Conservation (phyloP, 2,888 invertebrate genomes). For the Dicyrtoma fusca region DNA sequence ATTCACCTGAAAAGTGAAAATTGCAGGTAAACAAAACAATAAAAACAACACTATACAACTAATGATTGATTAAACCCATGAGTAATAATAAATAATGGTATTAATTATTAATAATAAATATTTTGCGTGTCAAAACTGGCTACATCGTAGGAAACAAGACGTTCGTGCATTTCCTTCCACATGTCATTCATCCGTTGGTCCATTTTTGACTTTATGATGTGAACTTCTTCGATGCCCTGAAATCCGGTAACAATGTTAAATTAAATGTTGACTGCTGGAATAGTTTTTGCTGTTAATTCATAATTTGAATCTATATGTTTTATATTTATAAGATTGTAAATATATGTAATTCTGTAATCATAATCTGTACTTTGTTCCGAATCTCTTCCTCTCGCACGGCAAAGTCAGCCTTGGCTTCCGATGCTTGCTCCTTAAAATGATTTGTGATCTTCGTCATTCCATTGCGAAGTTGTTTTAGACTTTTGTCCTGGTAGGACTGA, state of each 20-base stretch:
- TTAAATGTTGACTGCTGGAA: too few relatives aligned
- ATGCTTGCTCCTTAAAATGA: slow-evolving; percentile 45
- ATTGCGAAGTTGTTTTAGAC: slow-evolving; percentile 45
- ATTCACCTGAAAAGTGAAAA: slow-evolving; percentile 40
- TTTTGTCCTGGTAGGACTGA: slow-evolving; percentile 48
- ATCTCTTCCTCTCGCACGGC: slow-evolving; percentile 52
- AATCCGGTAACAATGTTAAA: too few relatives aligned
- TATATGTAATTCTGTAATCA: too few relatives aligned
- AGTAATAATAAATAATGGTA: too few relatives aligned
- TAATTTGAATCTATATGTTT: too few relatives aligned
- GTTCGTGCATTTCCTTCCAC: slow-evolving; percentile 48
- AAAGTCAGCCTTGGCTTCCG: slow-evolving; percentile 48
- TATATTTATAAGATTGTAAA: too few relatives aligned
- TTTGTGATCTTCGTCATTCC: slow-evolving; percentile 43
- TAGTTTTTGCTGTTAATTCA: too few relatives aligned
- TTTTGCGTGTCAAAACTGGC: too few relatives aligned
- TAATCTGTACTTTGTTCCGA: slow-evolving; percentile 50
- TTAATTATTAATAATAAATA: too few relatives aligned
- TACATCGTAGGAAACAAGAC: slow-evolving; percentile 52
- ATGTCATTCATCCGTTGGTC: slow-evolving; percentile 45
- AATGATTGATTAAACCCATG: too few relatives aligned
- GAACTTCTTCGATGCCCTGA: slow-evolving; percentile 52
- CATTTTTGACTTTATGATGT: slow-evolving; percentile 41
- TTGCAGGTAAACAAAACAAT: too few relatives aligned
- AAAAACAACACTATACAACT: too few relatives aligned